These are phyloP conservation scores for Protomyctophum bolini DNA, from an alignment of 2,113 vertebrate genomes.

Conservation along the genomic window DNA sequence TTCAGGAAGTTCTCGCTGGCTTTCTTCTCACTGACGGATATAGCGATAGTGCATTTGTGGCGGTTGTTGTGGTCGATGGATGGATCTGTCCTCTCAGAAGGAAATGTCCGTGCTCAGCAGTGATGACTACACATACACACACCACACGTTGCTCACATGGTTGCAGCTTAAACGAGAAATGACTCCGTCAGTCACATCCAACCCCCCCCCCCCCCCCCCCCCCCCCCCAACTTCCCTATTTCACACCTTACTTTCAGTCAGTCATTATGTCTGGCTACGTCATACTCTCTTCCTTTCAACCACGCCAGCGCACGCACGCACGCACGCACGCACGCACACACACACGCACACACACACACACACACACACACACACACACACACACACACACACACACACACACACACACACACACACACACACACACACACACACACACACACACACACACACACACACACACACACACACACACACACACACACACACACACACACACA, in stretches of 20 bases:
- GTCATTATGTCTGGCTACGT: slow-evolving; percentile 27
- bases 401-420: no score
- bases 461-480: no score
- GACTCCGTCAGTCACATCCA: slow-evolving; percentile 6
- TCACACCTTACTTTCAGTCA: slow-evolving; percentile 47
- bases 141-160: slow-evolving; percentile 39
- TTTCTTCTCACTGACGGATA: slow-evolving; percentile 22
- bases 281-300: slow-evolving; percentile 22
- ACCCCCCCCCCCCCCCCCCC: slow-evolving; percentile 22
- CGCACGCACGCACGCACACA: no score
- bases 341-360: no score
- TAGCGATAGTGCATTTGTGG: neutral
- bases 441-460: no score
- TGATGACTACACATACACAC: slow-evolving; percentile 46
- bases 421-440: no score
- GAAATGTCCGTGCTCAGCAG: slow-evolving; percentile 46
- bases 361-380: no score
- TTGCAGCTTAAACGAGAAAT: slow-evolving; percentile 50
- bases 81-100: slow-evolving; percentile 18
- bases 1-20: slow-evolving; percentile 19
- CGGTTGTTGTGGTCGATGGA: slow-evolving; percentile 36
- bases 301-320: neutral
- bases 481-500: no score
- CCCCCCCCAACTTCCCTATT: slow-evolving; percentile 22
- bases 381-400: no score